Conservation (phyloP, 2,113 vertebrate species). For the Genyomyrus donnyi region DNA sequence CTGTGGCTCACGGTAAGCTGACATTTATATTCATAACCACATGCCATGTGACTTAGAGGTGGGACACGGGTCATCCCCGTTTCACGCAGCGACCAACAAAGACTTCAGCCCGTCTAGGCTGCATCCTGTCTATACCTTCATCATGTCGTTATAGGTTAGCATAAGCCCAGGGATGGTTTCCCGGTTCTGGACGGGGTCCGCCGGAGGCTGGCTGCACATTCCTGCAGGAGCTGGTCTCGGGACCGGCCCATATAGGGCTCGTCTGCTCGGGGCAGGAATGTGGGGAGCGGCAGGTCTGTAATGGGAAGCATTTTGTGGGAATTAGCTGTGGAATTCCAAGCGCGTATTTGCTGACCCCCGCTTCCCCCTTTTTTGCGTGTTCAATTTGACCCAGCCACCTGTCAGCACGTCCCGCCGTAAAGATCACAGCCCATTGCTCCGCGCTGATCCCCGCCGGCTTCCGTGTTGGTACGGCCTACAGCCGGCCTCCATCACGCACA, state of each 20-base stretch:
- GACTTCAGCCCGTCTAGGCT: not conserved
- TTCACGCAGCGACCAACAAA: not conserved
- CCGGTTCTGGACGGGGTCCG: not conserved
- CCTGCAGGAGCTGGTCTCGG: conserved; percentile 43
- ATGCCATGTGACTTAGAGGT: not conserved
- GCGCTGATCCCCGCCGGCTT: not conserved
- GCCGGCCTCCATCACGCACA: not conserved
- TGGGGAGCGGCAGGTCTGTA: conserved; percentile 44
- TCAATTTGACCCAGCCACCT: conserved; percentile 46
- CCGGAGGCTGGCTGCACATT: conserved; percentile 31
- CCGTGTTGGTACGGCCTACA: not conserved
- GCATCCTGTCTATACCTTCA: not conserved
- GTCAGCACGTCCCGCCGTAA: conserved; percentile 13
- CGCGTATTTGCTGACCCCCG: conserved; percentile 36
- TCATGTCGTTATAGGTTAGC: not conserved
- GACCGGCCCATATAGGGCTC: conserved; percentile 59
- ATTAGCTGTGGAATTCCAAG: conserved; percentile 59
- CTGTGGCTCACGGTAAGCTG: not conserved
- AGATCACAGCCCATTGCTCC: conserved; percentile 12
- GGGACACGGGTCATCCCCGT: not conserved
- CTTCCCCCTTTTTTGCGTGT: conserved; percentile 35
- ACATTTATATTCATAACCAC: not conserved
- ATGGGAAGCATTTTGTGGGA: conserved; percentile 53
- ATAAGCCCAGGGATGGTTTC: not conserved
- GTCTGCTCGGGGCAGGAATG: conserved; percentile 62